A percentile compares a stretch with the other conserved stretches of the same genome.
phyloP scores from a whole-genome alignment of 53 echinoderm and acorn worm genomes.

The Apostichopus leukothele region DNA sequence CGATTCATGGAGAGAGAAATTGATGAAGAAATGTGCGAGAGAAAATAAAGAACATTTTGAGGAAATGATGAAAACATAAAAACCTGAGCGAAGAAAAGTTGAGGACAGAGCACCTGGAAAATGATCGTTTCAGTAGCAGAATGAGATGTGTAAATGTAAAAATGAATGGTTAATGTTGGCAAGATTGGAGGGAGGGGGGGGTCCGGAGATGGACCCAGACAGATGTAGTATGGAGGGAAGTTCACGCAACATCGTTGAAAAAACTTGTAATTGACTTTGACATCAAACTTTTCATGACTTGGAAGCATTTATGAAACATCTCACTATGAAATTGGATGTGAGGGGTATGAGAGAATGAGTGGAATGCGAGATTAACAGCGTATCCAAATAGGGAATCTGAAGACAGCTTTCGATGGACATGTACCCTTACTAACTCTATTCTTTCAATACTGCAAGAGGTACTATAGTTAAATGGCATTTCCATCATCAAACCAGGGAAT shows the following conservation, averaged over 20 bases:
- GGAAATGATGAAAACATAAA: conserved; percentile 30
- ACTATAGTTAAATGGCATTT: too few species aligned
- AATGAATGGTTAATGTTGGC: background rate
- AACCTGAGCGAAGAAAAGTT: conserved; percentile 9
- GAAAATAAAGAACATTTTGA: conserved; percentile 22
- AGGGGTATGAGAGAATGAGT: background rate
- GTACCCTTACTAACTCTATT: too few species aligned
- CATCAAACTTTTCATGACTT: background rate
- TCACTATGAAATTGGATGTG: background rate
- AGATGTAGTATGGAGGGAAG: background rate
- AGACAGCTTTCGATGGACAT: background rate
- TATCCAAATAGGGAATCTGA: background rate
- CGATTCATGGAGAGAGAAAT: conserved; percentile 22
- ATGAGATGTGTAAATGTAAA: background rate
- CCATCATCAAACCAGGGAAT: too few species aligned
- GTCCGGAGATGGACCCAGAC: background rate
- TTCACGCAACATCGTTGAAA: background rate
- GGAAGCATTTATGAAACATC: background rate
- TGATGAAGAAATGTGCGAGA: conserved; percentile 43
- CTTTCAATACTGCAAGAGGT: too few species aligned
- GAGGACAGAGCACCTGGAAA: background rate
- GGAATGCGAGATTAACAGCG: background rate
- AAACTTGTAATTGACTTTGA: background rate
- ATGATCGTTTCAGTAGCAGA: background rate
- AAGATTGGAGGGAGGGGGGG: background rate